Base-by-base conservation (phyloP, 2,113 vertebrate genomes). In the Hystrix brachyura region DNA sequence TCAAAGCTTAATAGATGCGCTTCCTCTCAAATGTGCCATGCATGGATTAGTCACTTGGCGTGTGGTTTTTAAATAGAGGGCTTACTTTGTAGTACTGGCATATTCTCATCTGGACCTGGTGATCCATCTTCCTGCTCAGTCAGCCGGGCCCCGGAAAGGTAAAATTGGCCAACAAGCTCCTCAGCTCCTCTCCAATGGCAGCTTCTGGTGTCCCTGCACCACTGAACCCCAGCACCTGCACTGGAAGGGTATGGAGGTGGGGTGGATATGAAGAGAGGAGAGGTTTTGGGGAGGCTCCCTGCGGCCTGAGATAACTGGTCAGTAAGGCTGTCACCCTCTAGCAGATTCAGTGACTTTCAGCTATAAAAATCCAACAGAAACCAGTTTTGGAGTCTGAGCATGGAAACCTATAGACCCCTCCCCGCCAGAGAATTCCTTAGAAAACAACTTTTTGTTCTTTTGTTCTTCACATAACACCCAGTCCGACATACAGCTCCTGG, bases 281-380 rank as follows among this genome's bases (percentile, higher is more conserved):
- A 46, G n/a, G 23, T 34, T 34, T 53, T 60, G 55, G 55, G 65
- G 60, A 79, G 23, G 72, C n/a, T 38, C 38, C 72, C 62, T 69
- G 46, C 48, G 15, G 21, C n/a, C 74, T 80, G 23, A 48, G 55
- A 59, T 18, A 12, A 71, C 55, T 43, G 13, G 21, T 32, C 38
- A 64, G 7, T 46, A 13, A 55, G 12, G 55, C 7, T 57, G 29
- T 15, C 34, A 48, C n/a, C 46, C 29, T 71, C 64, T n/a, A 59
- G 46, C 38, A 48, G 27, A 48, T 29, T 55, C 74, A 59, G 1
- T 43, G 59, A 15, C 83, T 74, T 82, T 95, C 1, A 27, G 57
- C 9, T 55, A 55, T 29, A n/a, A 76, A 67, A 38, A 53, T 79
- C 79, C 90, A 94, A 87, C 53, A 94, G 80, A 94, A 90, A 90